phyloP scores from a whole-genome alignment of 2,888 invertebrate species.

The Cyclophora albipunctata region DNA sequence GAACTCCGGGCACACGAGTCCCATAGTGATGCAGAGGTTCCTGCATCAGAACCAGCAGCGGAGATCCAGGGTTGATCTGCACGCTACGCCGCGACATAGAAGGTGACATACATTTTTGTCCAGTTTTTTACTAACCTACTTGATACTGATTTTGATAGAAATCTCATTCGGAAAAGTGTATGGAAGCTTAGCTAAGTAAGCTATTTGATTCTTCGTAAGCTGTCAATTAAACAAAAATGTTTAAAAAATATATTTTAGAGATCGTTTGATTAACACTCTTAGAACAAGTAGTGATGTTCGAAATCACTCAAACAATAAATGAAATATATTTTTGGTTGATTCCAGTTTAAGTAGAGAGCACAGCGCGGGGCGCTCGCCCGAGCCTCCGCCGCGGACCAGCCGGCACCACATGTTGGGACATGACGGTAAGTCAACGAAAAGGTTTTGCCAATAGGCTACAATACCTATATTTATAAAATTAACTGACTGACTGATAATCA shows the following conservation, averaged over 20 bases:
- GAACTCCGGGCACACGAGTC: constrained; percentile 83
- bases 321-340: not conserved
- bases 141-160: too few relatives aligned
- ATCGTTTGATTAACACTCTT: too few relatives aligned
- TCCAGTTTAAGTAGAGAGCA: constrained; percentile 67
- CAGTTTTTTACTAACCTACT: too few relatives aligned
- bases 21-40: constrained; percentile 84
- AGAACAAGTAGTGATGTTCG: too few relatives aligned
- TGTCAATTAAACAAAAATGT: too few relatives aligned
- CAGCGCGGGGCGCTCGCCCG: constrained; percentile 66
- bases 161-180: too few relatives aligned
- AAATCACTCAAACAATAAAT: too few relatives aligned
- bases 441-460: not conserved
- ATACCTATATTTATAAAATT: too few relatives aligned
- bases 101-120: constrained; percentile 32
- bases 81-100: constrained; percentile 63
- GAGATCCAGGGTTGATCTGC: constrained; percentile 68
- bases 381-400: constrained; percentile 61
- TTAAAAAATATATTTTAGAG: too few relatives aligned
- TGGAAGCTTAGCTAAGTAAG: too few relatives aligned
- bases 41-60: constrained; percentile 86
- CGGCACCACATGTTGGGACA: constrained; percentile 48
- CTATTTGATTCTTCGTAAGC: too few relatives aligned
- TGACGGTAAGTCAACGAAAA: constrained; percentile 32
- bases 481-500: too few relatives aligned